phyloP scores from a whole-genome alignment of 2,113 vertebrate species.

The Todiramphus chloris region DNA sequence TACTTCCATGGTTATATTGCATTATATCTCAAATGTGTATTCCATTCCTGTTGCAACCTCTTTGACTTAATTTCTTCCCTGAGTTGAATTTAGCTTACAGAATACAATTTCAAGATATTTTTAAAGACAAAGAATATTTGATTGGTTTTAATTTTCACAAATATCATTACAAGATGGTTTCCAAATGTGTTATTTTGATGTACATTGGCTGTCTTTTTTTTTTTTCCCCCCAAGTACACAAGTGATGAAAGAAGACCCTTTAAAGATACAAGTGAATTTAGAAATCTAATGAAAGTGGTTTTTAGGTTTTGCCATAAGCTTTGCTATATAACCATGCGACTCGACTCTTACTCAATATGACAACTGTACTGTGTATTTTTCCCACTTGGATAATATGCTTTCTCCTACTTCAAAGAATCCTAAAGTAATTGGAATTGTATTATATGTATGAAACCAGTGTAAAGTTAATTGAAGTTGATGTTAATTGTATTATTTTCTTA shows the following conservation, averaged over 20 bases:
- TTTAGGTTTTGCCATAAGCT: constrained; percentile 22
- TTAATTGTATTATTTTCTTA: constrained; percentile 59
- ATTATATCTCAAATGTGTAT: neutral
- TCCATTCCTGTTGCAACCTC: neutral
- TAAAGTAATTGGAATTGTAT: constrained; percentile 51
- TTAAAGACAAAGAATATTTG: neutral
- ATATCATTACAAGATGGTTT: neutral
- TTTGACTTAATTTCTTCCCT: neutral
- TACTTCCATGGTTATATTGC: neutral
- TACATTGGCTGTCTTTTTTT: neutral
- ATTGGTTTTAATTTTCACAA: neutral
- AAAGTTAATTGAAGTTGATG: constrained; percentile 60
- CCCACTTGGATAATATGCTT: neutral
- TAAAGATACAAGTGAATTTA: constrained; percentile 36
- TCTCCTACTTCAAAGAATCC: constrained; percentile 49
- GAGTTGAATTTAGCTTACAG: neutral
- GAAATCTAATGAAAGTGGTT: neutral
- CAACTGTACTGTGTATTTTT: neutral
- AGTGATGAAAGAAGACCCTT: neutral
- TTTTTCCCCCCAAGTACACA: neutral
- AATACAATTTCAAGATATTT: neutral
- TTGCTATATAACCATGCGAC: neutral
- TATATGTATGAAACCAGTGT: neutral
- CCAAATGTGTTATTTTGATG: neutral
- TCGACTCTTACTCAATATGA: neutral